These are phyloP conservation scores for Turdus rufiventris DNA, from an alignment of 2,113 vertebrate species.

Conservation along the genomic window DNA sequence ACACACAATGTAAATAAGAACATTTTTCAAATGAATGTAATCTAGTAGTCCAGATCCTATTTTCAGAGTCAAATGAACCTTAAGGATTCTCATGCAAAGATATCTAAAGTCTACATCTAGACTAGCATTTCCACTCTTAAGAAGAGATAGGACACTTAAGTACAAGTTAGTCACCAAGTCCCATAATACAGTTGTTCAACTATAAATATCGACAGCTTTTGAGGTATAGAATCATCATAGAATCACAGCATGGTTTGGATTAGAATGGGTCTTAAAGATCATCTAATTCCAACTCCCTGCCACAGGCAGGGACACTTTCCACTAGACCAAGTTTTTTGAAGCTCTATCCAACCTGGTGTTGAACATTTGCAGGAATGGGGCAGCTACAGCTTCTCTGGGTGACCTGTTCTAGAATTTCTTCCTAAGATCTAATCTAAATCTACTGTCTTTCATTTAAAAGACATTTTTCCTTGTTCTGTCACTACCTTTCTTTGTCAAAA, in stretches of 20 bases:
- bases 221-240: neutral
- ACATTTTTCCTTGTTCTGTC: neutral
- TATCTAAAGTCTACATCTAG: neutral
- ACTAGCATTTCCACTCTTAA: neutral
- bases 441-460: neutral
- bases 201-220: accelerated
- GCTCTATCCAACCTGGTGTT: neutral
- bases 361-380: neutral
- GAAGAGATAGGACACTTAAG: accelerated
- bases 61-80: neutral
- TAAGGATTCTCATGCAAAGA: neutral
- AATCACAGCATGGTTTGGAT: neutral
- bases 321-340: neutral
- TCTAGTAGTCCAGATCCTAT: neutral
- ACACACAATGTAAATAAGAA: neutral
- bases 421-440: neutral
- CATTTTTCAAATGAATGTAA: neutral
- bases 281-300: neutral
- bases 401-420: neutral
- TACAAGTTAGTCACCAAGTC: neutral
- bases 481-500: neutral
- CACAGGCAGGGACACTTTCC: too few species aligned
- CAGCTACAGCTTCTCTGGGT: neutral
- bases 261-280: neutral
- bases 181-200: neutral